These are phyloP conservation scores for Aleiodes sp. DNA, from an alignment of 1,140 invertebrate species.

Conservation along the genomic window DNA sequence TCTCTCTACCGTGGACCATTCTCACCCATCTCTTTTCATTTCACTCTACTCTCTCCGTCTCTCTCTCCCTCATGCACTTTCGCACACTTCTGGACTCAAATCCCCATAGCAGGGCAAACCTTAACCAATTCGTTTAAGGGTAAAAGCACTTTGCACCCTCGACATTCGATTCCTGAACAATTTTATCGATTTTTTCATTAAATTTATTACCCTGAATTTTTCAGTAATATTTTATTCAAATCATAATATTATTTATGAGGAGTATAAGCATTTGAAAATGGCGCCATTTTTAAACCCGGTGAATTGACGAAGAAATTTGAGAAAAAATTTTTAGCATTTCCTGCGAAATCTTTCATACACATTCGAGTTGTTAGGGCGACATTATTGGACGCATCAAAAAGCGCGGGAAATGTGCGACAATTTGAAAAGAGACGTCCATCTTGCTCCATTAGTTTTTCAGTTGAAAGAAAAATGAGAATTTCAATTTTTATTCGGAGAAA, in stretches of 20 bases:
- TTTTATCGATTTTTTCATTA: conserved; percentile 20
- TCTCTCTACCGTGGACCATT: not conserved
- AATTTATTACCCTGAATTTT: not conserved
- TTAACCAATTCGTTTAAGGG: conserved; percentile 33
- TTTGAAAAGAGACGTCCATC: too few relatives aligned
- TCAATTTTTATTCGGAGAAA: too few relatives aligned
- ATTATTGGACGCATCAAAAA: too few relatives aligned
- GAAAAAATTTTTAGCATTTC: too few relatives aligned
- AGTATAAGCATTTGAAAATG: too few relatives aligned
- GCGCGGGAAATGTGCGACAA: too few relatives aligned
- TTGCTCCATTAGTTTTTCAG: too few relatives aligned
- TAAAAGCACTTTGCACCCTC: conserved; percentile 27
- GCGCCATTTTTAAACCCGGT: too few relatives aligned
- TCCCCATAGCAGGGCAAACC: conserved; percentile 26
- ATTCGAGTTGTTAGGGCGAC: too few relatives aligned
- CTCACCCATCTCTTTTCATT: not conserved
- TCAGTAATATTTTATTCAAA: not conserved
- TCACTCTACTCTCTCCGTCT: not conserved
- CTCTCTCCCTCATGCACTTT: not conserved
- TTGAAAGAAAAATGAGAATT: too few relatives aligned
- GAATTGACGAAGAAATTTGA: not conserved
- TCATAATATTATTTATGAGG: not conserved
- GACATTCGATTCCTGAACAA: conserved; percentile 18
- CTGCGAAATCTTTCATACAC: too few relatives aligned
- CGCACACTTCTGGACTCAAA: conserved; percentile 6